Conservation (phyloP, 2,113 vertebrate species). For the Formicarius rufipectus region DNA sequence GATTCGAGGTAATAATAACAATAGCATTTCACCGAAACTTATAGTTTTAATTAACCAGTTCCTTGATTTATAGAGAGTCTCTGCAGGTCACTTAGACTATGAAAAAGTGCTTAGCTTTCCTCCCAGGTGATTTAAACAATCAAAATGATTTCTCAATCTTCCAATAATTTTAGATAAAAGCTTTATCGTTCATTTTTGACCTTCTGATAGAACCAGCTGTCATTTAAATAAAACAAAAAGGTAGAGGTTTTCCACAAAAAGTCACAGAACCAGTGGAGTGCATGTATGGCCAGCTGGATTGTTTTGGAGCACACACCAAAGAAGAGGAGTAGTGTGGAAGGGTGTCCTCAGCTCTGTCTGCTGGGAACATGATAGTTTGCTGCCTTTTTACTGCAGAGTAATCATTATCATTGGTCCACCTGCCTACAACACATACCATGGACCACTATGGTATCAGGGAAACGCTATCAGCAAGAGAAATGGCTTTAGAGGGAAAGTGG, state of each 20-base stretch:
- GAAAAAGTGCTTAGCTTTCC: background rate
- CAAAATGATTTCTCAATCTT: background rate
- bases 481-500: background rate
- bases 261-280: background rate
- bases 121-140: background rate
- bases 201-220: background rate
- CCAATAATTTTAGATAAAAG: background rate
- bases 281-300: background rate
- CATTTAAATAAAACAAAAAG: background rate
- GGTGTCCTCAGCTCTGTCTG: background rate
- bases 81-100: background rate
- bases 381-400: background rate
- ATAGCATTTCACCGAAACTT: background rate
- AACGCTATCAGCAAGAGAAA: background rate
- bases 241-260: background rate
- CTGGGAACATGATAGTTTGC: background rate
- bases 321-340: background rate
- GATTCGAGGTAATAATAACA: background rate
- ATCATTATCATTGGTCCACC: background rate
- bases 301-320: background rate
- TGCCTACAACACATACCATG: background rate
- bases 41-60: background rate
- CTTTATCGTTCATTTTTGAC: background rate
- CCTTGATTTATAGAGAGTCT: background rate
- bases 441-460: no score